phyloP scores from a whole-genome alignment of 2,113 vertebrate species.

The Dascyllus trimaculatus region DNA sequence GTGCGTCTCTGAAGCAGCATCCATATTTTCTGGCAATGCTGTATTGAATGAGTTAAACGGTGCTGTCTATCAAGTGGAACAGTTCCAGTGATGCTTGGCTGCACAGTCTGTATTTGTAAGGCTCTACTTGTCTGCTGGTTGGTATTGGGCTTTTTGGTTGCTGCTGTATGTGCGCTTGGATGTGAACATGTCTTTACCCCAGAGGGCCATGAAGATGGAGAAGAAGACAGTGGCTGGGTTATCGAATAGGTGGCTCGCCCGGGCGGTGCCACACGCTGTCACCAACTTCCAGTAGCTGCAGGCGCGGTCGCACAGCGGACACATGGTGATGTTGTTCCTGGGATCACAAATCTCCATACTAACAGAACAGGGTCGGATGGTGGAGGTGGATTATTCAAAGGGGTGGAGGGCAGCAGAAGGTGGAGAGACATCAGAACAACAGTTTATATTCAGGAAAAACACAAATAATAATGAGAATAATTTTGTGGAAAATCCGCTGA shows the following conservation, averaged over 20 bases:
- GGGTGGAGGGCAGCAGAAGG: neutral
- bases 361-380: slow-evolving; percentile 6
- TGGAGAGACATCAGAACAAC: too few relatives aligned
- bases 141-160: neutral
- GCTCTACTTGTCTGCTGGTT: neutral
- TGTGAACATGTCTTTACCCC: slow-evolving; percentile 86
- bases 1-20: neutral
- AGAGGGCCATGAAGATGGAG: slow-evolving; percentile 98
- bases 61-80: neutral
- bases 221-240: slow-evolving; percentile 98
- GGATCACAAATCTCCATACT: slow-evolving; percentile 98
- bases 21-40: neutral
- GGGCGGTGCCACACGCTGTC: slow-evolving; percentile 93
- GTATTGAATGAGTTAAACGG: neutral
- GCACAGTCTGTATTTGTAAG: neutral
- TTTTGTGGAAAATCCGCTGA: too few relatives aligned
- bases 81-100: neutral
- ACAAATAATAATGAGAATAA: too few relatives aligned
- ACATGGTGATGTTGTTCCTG: slow-evolving; percentile 97
- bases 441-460: too few relatives aligned
- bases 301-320: slow-evolving; percentile 93
- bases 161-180: neutral
- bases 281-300: slow-evolving; percentile 98
- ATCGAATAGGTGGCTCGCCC: slow-evolving; percentile 97
- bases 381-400: neutral